Conservation (phyloP, 2,888 invertebrate genomes). For the Chrysomela aeneicollis region DNA sequence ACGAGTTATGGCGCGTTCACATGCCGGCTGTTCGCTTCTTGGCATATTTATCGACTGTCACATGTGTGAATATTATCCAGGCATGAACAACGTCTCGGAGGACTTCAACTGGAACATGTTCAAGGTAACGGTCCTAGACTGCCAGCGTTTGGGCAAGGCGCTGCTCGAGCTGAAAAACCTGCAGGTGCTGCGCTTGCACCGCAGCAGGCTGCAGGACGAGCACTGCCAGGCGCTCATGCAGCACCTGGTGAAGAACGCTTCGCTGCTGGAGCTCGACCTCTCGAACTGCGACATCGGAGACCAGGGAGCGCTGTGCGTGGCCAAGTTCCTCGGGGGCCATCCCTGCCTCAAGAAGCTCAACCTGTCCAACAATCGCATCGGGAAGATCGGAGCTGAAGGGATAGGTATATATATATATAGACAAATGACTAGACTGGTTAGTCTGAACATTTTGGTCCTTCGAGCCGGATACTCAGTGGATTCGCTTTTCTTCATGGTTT, state of each 20-base stretch:
- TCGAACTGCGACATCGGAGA: slow-evolving; percentile 72
- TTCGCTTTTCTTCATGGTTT: too few species aligned
- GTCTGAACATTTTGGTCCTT: too few species aligned
- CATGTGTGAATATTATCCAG: slow-evolving; percentile 26
- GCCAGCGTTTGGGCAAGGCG: slow-evolving; percentile 64
- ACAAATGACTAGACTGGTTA: too few species aligned
- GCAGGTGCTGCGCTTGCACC: slow-evolving; percentile 66
- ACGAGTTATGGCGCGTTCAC: too few species aligned
- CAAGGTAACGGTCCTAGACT: slow-evolving; percentile 68
- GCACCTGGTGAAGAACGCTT: slow-evolving; percentile 42
- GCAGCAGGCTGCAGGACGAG: slow-evolving; percentile 68
- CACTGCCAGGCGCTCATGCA: slow-evolving; percentile 68
- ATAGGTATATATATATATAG: too few species aligned
- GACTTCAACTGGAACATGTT: slow-evolving; percentile 68
- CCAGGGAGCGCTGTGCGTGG: slow-evolving; percentile 70
- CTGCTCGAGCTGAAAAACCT: slow-evolving; percentile 60
- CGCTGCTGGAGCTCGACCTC: slow-evolving; percentile 69
- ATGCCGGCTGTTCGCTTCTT: not conserved
- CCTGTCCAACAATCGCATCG: slow-evolving; percentile 61
- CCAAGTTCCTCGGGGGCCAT: slow-evolving; percentile 65
- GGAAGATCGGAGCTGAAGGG: slow-evolving; percentile 52
- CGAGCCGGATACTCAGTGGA: too few species aligned
- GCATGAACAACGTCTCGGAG: slow-evolving; percentile 63
- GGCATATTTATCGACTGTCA: too few species aligned
- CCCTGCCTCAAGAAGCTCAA: slow-evolving; percentile 63